Evolutionary conservation across 2,888 invertebrate species (phyloP).

Genomic region (Acronicta leporina): DNA sequence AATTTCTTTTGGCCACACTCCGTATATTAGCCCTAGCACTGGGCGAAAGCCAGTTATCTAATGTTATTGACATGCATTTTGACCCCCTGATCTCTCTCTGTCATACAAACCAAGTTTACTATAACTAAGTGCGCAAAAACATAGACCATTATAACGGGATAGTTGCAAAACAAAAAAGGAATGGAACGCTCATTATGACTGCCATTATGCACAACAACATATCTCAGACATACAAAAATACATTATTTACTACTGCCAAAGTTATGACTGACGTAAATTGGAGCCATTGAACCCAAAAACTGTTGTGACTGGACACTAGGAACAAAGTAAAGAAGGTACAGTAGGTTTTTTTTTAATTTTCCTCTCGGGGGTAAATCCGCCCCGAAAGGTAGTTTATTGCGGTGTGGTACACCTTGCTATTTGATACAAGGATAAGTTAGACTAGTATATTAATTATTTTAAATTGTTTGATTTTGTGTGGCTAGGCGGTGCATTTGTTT

Average conservation of each 20-base stretch:
- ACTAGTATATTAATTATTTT: no score
- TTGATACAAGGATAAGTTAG: no score
- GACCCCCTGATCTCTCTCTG: neutral
- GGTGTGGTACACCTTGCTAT: no score
- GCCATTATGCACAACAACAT: slow-evolving; percentile 22
- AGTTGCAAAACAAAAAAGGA: slow-evolving; percentile 14
- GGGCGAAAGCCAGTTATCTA: no score
- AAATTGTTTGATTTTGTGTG: no score
- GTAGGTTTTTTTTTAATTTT: no score
- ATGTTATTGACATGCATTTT: neutral
- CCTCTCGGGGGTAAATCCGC: no score
- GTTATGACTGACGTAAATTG: slow-evolving; percentile 37
- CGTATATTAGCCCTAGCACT: no score
- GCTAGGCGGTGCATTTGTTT: no score
- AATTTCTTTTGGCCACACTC: no score
- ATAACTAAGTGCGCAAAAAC: slow-evolving; percentile 5
- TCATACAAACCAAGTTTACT: neutral
- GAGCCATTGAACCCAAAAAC: slow-evolving; percentile 42
- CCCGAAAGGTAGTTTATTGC: no score
- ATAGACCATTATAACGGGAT: slow-evolving; percentile 11
- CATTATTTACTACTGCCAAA: slow-evolving; percentile 33
- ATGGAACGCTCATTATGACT: slow-evolving; percentile 21
- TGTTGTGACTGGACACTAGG: slow-evolving; percentile 27
- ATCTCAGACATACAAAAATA: slow-evolving; percentile 30
- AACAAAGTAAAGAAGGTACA: slow-evolving; percentile 16